These are phyloP conservation scores for Rhabdophis nuchalis DNA, from an alignment of 2,797 vertebrate species.

Conservation along the genomic window DNA sequence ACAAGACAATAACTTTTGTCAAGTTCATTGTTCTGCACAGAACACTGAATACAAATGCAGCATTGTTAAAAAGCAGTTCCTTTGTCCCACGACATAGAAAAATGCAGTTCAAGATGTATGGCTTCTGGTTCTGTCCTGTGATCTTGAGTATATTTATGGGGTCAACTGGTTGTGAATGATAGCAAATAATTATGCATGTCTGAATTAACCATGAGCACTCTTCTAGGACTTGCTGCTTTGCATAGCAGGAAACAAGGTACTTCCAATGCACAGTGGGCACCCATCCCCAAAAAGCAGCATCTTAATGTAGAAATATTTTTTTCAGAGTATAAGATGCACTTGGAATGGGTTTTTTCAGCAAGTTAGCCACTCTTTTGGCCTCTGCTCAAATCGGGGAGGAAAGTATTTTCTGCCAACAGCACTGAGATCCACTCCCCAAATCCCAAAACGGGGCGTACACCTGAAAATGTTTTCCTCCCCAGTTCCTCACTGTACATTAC, in stretches of 20 bases:
- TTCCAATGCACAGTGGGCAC: not conserved
- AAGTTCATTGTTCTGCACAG: not conserved
- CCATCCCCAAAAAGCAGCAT: not conserved
- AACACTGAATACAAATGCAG: not conserved
- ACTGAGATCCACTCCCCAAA: too few species aligned
- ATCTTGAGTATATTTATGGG: not conserved
- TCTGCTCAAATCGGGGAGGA: too few species aligned
- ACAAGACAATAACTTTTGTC: not conserved
- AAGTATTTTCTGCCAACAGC: too few species aligned
- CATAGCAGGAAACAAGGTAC: not conserved
- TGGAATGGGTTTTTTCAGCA: too few species aligned
- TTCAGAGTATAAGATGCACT: too few species aligned
- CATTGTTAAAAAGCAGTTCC: not conserved
- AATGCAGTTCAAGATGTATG: not conserved
- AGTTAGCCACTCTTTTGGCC: too few species aligned
- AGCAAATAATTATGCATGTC: not conserved
- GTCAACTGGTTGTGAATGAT: not conserved
- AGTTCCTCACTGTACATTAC: too few species aligned
- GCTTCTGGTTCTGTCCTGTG: not conserved
- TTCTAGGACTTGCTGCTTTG: not conserved
- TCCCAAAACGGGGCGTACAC: too few species aligned
- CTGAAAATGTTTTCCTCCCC: too few species aligned
- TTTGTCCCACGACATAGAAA: not conserved
- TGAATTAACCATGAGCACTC: not conserved
- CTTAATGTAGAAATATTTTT: not conserved